phyloP scores from a whole-genome alignment of 2,797 vertebrate species.

The Orestias chungarensis region DNA sequence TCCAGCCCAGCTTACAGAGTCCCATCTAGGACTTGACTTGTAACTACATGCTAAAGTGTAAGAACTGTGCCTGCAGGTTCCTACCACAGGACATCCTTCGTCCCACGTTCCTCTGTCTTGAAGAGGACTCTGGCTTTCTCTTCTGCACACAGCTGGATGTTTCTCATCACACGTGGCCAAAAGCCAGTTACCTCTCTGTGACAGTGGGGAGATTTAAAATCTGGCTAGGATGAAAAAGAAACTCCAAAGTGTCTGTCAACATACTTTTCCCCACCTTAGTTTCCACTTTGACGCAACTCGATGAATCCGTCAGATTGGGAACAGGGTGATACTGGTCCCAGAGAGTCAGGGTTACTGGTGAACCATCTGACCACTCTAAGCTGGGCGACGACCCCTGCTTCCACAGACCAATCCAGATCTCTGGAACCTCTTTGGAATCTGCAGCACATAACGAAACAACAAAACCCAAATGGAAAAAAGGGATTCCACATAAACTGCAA shows the following conservation, averaged over 20 bases:
- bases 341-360: constrained; percentile 83
- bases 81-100: constrained; percentile 86
- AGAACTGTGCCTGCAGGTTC: constrained; percentile 12
- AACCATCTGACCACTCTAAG: constrained; percentile 89
- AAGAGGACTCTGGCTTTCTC: constrained; percentile 64
- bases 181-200: constrained; percentile 85
- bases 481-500: neutral
- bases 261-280: constrained; percentile 75
- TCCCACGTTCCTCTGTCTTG: constrained; percentile 66
- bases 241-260: neutral
- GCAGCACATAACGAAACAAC: neutral
- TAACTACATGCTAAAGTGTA: neutral
- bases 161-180: constrained; percentile 83
- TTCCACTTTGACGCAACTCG: constrained; percentile 84
- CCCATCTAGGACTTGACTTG: neutral
- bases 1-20: neutral
- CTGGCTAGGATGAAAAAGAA: neutral
- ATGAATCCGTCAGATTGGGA: constrained; percentile 67
- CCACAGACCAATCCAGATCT: constrained; percentile 90
- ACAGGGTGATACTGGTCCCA: constrained; percentile 88
- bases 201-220: constrained; percentile 14
- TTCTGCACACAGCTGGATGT: constrained; percentile 84
- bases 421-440: constrained; percentile 79
- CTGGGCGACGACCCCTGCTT: constrained; percentile 68
- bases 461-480: neutral